Evolutionary conservation across 2,797 vertebrate genomes (phyloP), one percentile per base, ranked within the genome.

Genomic region (Sebastes minor): DNA sequence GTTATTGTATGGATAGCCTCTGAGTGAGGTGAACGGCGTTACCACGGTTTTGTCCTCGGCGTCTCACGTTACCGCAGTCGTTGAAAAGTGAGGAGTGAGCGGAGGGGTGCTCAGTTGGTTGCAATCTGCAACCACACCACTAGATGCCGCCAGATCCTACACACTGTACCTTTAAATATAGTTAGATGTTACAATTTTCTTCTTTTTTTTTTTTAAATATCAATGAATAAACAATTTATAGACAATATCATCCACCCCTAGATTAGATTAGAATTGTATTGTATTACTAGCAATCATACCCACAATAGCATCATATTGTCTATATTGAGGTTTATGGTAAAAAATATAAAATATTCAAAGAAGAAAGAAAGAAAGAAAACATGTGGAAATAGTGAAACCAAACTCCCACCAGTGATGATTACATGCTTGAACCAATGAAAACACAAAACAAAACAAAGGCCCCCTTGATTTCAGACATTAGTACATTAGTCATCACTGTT

Each of bases 401-500:
- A 8, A 33, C 4, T 56, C n/a, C 68, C n/a, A 66, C 49, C 25
- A 20, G 23, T 74, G 12, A 62, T 56, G 35, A 56, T 49, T 18
- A 49, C 66, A 18, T 56, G 52, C 32, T 76, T 64, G 11, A 64
- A 20, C 22, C 59, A 10, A 65, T 49, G n/a, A 71, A 25, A 30
- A 13, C 8, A 72, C 57, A 4, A 55, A 10, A 42, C 7, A 16
- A 60, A 28, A 71, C 23, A 59, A 20, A 60, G 68, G 25, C 23
- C 35, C 53, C 53, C 23, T 69, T 62, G 9, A 80, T 67, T 70
- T 55, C 6, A 56, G 38, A 63, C 25, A 74, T n/a, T 14, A 52
- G 33, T 8, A 46, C 18, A 71, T 81, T 74, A 82, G 22, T 73
- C 66, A 74, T 60, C 53, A 57, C 23, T 25, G 59, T 28, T 70